Evolutionary conservation across 2,888 invertebrate genomes (phyloP), one percentile per base, ranked within the genome.

Genomic region (Meteorus colon): DNA sequence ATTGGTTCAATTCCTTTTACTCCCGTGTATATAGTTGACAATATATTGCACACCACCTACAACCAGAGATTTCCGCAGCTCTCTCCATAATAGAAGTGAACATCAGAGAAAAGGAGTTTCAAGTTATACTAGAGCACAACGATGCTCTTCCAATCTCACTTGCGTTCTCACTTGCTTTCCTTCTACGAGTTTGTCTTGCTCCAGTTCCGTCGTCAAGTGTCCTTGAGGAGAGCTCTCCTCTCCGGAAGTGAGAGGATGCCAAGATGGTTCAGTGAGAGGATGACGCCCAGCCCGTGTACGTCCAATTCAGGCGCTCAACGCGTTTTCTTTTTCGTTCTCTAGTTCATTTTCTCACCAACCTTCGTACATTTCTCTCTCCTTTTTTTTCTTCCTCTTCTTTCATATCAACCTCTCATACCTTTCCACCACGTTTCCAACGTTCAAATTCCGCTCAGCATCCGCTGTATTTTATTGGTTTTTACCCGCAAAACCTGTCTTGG

Each of bases 201-300:
- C 84, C 81, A 84, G 81, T 85, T 84, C 80, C 80, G 80, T 79
- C 78, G 79, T 79, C 76, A 79, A 84, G 83, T 81, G 81, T 80
- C 83, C 81, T 83, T 82, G 79, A 84, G 45, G 14, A 27, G 41
- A 68, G 41, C 67, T 67, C 69, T 67, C 67, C 27, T 19, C 41
- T 41, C n/a, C 27, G 29, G n/a, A 67, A 71, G 66, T 65, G 45
- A 34, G 66, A 55, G 78, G 78, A 78, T 75, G 67, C 73, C 66
- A 75, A 34, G 78, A 78, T 70, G 63, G 72, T 73, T 77, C 69
- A 71, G 72, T 63, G 73, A 80, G 78, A 74, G 77, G 78, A 79
- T 78, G 80, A 80, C 81, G 67, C 75, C 55, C 66, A 63, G 12
- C 24, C 31, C 70, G 45, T 71, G 59, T 66, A 59, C 59, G 19